A percentile compares a stretch with the other conserved stretches of the same genome.
Evolutionary conservation across 2,797 vertebrate genomes (phyloP).

Genomic region (Tokudaia muenninki): DNA sequence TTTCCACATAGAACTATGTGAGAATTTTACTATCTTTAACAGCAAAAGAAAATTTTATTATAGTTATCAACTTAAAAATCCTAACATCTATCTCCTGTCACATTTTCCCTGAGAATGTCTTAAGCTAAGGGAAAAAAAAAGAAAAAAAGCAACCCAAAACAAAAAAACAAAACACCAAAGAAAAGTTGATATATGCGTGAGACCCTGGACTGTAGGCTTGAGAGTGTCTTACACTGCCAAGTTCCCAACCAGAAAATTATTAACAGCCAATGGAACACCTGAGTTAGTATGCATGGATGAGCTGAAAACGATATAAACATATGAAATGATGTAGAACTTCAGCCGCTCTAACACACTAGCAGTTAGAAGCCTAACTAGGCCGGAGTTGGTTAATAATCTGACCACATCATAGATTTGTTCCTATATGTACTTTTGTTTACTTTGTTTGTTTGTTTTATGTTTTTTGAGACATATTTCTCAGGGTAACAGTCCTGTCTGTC

Average conservation of each 20-base stretch:
- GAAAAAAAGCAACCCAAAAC: neutral
- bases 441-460: neutral
- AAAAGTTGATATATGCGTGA: neutral
- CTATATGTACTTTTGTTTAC: neutral
- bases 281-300: neutral
- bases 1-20: neutral
- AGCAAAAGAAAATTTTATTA: neutral
- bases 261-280: neutral
- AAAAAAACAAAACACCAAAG: neutral
- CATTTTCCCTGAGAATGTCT: neutral
- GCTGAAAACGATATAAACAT: neutral
- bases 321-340: neutral
- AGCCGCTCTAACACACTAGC: neutral
- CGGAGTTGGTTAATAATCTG: neutral
- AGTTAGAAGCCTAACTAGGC: neutral
- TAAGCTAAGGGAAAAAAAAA: neutral
- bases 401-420: neutral
- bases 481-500: neutral
- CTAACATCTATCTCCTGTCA: neutral
- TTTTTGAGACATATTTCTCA: neutral
- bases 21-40: neutral
- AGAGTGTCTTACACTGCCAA: neutral
- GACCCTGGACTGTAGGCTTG: neutral
- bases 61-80: conserved; percentile 6
- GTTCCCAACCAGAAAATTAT: conserved; percentile 11